These are phyloP conservation scores for Hirundo rustica DNA, from an alignment of 2,797 vertebrate species.

Conservation along the genomic window DNA sequence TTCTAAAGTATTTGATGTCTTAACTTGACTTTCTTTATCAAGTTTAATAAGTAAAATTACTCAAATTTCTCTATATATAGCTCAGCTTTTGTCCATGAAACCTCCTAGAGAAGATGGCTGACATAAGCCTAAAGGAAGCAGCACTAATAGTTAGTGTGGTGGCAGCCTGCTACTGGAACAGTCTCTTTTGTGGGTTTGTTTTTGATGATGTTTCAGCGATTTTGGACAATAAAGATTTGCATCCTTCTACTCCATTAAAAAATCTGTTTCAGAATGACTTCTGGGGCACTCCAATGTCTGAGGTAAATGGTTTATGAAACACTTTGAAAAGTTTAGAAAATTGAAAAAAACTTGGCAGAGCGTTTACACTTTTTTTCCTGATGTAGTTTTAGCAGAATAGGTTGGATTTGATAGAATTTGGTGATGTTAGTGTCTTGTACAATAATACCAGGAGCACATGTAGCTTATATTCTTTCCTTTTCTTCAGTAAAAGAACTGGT, in stretches of 20 bases:
- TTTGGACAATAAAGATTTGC: conserved; percentile 97
- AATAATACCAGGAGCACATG: neutral
- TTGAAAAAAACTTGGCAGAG: neutral
- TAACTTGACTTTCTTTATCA: neutral
- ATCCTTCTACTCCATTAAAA: conserved; percentile 89
- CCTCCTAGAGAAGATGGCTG: conserved; percentile 85
- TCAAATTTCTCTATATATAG: neutral
- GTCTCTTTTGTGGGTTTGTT: conserved; percentile 93
- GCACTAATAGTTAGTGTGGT: conserved; percentile 88
- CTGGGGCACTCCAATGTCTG: conserved; percentile 98
- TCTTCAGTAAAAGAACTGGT: neutral
- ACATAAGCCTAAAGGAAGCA: conserved; percentile 88
- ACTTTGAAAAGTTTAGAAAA: neutral
- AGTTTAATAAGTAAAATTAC: neutral
- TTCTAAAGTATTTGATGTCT: neutral
- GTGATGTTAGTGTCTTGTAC: neutral
- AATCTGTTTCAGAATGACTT: conserved; percentile 98
- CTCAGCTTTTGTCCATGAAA: conserved; percentile 78
- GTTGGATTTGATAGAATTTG: neutral
- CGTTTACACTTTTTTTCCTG: neutral
- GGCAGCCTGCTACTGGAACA: conserved; percentile 96
- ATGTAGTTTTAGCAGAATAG: neutral
- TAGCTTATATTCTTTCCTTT: neutral
- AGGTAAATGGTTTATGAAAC: conserved; percentile 75
- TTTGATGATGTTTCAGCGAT: conserved; percentile 99